A percentile compares a stretch with the other conserved stretches of the same genome.
Conservation (phyloP, 1,140 invertebrate species). For the Drosophila bocqueti region DNA sequence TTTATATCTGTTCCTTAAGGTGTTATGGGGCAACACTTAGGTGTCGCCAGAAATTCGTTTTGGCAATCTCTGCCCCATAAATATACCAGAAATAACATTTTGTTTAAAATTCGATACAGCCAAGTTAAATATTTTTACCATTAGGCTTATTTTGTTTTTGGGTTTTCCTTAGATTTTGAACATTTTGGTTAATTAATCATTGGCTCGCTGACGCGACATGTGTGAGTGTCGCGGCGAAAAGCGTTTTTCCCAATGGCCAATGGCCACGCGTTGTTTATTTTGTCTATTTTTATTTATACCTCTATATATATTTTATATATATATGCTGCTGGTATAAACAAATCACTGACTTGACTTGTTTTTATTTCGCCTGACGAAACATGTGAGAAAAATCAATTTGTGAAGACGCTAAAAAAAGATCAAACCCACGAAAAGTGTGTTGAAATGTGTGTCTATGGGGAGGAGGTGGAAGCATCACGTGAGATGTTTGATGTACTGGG, state of each 20-base stretch:
- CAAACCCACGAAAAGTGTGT: constrained; percentile 30
- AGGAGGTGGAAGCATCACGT: constrained; percentile 32
- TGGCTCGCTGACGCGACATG: constrained; percentile 15
- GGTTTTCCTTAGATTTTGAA: constrained; percentile 24
- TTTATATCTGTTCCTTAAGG: constrained; percentile 31
- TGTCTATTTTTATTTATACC: constrained; percentile 23
- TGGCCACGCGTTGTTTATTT: constrained; percentile 48
- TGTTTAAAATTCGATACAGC: constrained; percentile 32
- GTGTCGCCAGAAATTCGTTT: constrained; percentile 32
- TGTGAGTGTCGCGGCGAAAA: constrained; percentile 32
- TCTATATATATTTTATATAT: background rate
- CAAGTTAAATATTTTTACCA: constrained; percentile 51
- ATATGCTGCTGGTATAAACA: constrained; percentile 61
- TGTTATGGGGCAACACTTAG: constrained; percentile 32
- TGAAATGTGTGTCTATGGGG: constrained; percentile 21
- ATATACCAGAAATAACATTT: constrained; percentile 7
- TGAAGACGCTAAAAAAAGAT: constrained; percentile 56
- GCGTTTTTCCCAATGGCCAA: constrained; percentile 40
- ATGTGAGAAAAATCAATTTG: constrained; percentile 71
- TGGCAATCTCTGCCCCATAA: constrained; percentile 40
- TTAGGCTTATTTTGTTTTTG: constrained; percentile 13
- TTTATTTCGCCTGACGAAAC: constrained; percentile 67
- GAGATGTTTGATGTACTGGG: constrained; percentile 17
- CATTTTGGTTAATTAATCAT: constrained; percentile 57
- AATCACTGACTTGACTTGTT: constrained; percentile 45